Conservation (phyloP, 1,140 invertebrate species). For the Coenobita brevimanus region DNA sequence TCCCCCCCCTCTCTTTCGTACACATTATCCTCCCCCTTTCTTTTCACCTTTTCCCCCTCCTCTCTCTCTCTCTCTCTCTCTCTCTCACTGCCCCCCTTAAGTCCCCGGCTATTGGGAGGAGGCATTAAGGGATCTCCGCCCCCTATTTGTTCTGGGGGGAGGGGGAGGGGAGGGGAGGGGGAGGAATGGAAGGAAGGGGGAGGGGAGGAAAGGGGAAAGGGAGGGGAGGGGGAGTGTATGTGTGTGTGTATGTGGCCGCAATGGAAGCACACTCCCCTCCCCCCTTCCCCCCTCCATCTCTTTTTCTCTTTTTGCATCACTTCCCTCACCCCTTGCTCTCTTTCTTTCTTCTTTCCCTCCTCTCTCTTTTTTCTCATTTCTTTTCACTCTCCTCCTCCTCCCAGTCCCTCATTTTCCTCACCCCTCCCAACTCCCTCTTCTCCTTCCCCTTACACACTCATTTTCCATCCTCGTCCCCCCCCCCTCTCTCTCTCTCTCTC, state of each 20-base stretch:
- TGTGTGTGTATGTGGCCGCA: not conserved
- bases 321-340: no score
- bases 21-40: no score
- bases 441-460: no score
- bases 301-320: not conserved
- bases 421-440: no score
- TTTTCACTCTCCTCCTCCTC: no score
- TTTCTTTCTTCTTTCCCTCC: no score
- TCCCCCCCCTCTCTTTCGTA: no score
- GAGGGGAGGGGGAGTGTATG: not conserved
- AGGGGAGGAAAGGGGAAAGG: not conserved
- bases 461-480: no score
- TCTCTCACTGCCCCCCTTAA: constrained; percentile 23
- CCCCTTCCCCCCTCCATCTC: not conserved
- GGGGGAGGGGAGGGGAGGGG: constrained; percentile 14
- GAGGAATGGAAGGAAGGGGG: constrained; percentile 20
- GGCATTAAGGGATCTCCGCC: constrained; percentile 52
- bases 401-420: no score
- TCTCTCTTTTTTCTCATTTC: no score
- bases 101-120: constrained; percentile 61
- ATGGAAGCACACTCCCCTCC: not conserved
- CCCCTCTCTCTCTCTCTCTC: no score
- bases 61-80: constrained; percentile 34
- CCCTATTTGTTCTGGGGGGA: constrained; percentile 61
- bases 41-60: not conserved